Conservation (phyloP, 2,888 invertebrate genomes). For the Pristionchus japonicus region DNA sequence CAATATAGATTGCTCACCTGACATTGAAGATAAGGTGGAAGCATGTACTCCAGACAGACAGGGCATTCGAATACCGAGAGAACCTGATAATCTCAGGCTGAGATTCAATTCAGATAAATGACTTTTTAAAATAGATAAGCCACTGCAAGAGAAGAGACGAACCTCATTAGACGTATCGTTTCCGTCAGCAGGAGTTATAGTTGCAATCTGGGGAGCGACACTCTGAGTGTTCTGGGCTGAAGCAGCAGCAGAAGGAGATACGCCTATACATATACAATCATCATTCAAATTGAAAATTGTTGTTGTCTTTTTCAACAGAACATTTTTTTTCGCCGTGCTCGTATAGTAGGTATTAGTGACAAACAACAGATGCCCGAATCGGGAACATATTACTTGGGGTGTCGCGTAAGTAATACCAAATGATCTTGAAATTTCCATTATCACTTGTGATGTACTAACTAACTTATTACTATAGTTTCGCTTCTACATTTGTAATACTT, state of each 20-base stretch:
- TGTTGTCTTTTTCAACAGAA: neutral
- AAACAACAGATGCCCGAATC: too few relatives aligned
- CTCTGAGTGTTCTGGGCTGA: constrained; percentile 47
- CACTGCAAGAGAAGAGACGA: too few relatives aligned
- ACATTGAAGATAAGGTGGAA: constrained; percentile 98
- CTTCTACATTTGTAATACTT: too few relatives aligned
- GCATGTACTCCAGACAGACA: constrained; percentile 98
- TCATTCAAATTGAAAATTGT: neutral
- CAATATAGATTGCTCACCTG: constrained; percentile 48
- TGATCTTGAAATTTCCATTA: too few relatives aligned
- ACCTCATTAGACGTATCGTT: constrained; percentile 61
- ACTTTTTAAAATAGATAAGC: too few relatives aligned
- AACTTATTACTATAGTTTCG: too few relatives aligned
- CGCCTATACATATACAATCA: constrained; percentile 38
- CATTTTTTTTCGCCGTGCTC: neutral
- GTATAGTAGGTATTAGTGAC: too few relatives aligned
- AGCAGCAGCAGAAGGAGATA: constrained; percentile 47
- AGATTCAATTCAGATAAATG: too few relatives aligned
- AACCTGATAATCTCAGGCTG: too few relatives aligned
- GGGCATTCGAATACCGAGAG: constrained; percentile 78
- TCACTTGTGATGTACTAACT: too few relatives aligned
- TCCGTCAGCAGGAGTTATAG: constrained; percentile 51
- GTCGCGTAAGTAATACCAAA: too few relatives aligned
- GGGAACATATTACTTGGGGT: too few relatives aligned
- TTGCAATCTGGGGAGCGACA: constrained; percentile 57